Evolutionary conservation across 2,888 invertebrate species (phyloP).

Genomic region (Scotopteryx bipunctaria): DNA sequence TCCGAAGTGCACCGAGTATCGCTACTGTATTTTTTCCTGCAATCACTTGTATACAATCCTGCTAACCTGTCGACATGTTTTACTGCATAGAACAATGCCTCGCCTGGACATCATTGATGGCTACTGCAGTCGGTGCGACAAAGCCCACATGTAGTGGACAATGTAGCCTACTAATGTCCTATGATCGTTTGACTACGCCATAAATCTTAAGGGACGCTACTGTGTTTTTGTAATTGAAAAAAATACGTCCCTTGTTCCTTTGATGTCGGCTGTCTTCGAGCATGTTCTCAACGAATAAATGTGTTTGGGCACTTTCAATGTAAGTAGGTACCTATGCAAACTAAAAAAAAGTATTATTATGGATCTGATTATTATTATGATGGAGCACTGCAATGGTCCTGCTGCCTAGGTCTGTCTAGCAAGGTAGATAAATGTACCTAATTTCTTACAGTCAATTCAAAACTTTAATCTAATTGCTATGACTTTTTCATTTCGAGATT

Average conservation of each 20-base stretch:
- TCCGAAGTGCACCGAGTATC: constrained; percentile 30
- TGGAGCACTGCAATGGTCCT: no score
- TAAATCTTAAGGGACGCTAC: constrained; percentile 68
- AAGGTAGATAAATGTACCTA: no score
- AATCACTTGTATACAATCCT: constrained; percentile 47
- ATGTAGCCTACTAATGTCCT: constrained; percentile 75
- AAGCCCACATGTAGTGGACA: constrained; percentile 74
- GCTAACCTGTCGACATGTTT: constrained; percentile 78
- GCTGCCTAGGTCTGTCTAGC: no score
- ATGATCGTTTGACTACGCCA: constrained; percentile 74
- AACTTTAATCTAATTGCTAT: no score
- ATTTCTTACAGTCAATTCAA: no score
- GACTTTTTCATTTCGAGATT: no score
- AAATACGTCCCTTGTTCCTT: constrained; percentile 38
- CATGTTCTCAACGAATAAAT: constrained; percentile 35
- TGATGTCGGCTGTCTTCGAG: constrained; percentile 40
- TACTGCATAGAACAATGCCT: constrained; percentile 68
- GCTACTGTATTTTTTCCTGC: constrained; percentile 48
- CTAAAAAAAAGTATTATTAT: neutral
- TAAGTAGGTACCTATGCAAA: neutral
- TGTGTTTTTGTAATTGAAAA: constrained; percentile 55
- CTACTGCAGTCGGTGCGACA: constrained; percentile 52
- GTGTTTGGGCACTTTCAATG: neutral
- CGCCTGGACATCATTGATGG: constrained; percentile 29
- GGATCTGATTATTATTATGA: no score